Evolutionary conservation across 2,797 vertebrate species (phyloP).

Genomic region (Alcedo atthis): DNA sequence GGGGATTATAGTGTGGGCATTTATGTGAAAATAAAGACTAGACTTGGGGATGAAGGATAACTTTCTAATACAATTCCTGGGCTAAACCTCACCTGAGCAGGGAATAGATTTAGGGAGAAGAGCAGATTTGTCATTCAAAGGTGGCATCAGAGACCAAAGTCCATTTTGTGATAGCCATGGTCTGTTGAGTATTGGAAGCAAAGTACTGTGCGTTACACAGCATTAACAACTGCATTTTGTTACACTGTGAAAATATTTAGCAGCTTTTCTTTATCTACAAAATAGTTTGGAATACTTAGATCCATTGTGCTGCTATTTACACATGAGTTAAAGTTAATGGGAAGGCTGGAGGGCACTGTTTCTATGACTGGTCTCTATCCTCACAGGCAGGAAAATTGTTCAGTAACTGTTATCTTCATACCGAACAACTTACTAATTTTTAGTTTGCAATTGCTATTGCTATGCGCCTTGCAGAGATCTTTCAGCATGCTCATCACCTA

Average conservation of each 20-base stretch:
- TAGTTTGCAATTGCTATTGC: neutral
- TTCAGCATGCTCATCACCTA: rapidly evolving
- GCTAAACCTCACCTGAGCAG: neutral
- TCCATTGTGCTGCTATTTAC: neutral
- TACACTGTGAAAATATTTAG: neutral
- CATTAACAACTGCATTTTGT: neutral
- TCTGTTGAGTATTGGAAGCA: neutral
- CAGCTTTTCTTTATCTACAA: neutral
- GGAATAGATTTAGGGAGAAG: neutral
- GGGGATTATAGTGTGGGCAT: neutral
- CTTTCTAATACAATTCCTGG: neutral
- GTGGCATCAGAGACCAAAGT: neutral
- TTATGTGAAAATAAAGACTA: neutral
- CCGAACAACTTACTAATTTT: neutral
- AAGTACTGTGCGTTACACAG: neutral
- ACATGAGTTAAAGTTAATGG: neutral
- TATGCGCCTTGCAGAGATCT: neutral
- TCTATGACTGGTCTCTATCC: neutral
- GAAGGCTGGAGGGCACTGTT: neutral
- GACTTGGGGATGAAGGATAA: neutral
- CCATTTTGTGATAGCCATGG: neutral
- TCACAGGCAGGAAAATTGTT: neutral
- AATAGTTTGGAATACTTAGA: neutral
- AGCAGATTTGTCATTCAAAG: neutral
- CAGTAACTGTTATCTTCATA: neutral